Conservation (phyloP, 2,113 vertebrate species). For the human (Homo sapiens) region GRCh38 chr20:14248501-14249000, state of each 20-base stretch:
- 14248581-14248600: no score
- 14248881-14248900: constrained; percentile 53
- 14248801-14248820: not conserved
- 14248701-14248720: not conserved
- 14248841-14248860: not conserved
- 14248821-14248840: constrained; percentile 1
- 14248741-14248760: not conserved
- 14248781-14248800: not conserved
- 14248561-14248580: no score
- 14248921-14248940: constrained; percentile 47
- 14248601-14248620: not conserved
- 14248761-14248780: not conserved
- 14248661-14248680: not conserved
- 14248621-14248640: not conserved
- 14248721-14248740: not conserved
- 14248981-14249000: constrained; percentile 42
- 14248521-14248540: no score
- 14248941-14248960: constrained; percentile 44
- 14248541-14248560: no score
- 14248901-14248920: constrained; percentile 30
- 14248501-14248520: no score
- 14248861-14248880: constrained; percentile 23
- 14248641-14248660: not conserved
- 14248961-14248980: constrained; percentile 41
- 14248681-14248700: not conserved